Conservation (phyloP, 2,888 invertebrate genomes). For the Malacosoma neustria region DNA sequence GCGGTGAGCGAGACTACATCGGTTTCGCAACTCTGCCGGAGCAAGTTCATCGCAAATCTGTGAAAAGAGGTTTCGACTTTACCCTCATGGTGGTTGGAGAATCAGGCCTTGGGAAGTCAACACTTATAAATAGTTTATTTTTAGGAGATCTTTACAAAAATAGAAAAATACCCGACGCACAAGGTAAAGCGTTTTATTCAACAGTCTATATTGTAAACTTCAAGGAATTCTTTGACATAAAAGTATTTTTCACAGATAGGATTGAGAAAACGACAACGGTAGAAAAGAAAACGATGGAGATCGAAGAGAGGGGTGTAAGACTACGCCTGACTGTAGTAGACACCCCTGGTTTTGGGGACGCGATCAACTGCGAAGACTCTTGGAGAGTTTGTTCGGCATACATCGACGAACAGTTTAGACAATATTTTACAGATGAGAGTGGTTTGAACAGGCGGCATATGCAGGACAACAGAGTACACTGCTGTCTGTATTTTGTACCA, state of each 20-base stretch:
- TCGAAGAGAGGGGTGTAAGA: constrained; percentile 94
- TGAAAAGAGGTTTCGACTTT: constrained; percentile 97
- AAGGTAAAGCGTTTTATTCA: constrained; percentile 61
- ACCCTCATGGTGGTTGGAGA: constrained; percentile 98
- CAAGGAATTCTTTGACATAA: background rate
- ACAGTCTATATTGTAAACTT: background rate
- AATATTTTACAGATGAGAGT: constrained; percentile 93
- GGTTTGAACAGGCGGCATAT: constrained; percentile 96
- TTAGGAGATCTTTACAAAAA: constrained; percentile 94
- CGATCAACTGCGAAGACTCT: constrained; percentile 94
- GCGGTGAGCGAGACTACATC: constrained; percentile 86
- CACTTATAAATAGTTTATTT: constrained; percentile 94
- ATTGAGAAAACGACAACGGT: constrained; percentile 82
- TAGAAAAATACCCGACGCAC: constrained; percentile 82
- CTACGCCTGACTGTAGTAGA: constrained; percentile 93
- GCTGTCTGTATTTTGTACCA: constrained; percentile 95
- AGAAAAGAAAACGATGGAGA: constrained; percentile 92
- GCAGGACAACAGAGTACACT: constrained; percentile 96
- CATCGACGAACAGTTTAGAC: constrained; percentile 91
- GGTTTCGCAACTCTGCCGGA: constrained; percentile 97
- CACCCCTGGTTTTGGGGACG: constrained; percentile 97
- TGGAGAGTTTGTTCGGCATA: constrained; percentile 94
- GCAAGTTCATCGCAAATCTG: constrained; percentile 96
- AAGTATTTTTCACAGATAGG: constrained; percentile 48
- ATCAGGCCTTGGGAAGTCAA: constrained; percentile 95